A percentile compares a stretch with the other conserved stretches of the same genome.
Conservation (phyloP, 2,797 vertebrate species). For the Enteromius argenteus region DNA sequence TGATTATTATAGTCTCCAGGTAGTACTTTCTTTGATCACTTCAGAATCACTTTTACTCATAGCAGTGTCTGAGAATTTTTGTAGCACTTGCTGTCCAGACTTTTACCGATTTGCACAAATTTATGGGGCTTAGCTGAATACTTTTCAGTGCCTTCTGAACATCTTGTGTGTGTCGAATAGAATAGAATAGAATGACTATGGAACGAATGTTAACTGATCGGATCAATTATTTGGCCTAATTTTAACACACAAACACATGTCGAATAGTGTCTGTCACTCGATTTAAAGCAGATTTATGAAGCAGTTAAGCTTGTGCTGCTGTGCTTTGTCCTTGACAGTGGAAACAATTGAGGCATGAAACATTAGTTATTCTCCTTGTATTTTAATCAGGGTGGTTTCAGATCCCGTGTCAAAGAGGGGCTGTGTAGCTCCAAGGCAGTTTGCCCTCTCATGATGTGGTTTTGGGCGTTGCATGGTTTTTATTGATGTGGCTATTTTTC, state of each 20-base stretch:
- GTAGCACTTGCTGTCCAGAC: constrained; percentile 5
- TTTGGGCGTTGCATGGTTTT: constrained; percentile 9
- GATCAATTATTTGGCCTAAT: constrained; percentile 44
- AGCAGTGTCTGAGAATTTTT: not conserved
- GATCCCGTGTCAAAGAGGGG: constrained; percentile 35
- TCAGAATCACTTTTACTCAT: not conserved
- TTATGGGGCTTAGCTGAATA: constrained; percentile 12
- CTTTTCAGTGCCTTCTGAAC: not conserved
- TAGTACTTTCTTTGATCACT: not conserved
- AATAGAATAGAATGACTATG: constrained; percentile 22
- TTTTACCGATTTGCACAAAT: not conserved
- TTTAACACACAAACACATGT: constrained; percentile 51
- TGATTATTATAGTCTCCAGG: not conserved
- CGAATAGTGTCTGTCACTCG: constrained; percentile 41
- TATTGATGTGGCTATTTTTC: not conserved
- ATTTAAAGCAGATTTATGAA: constrained; percentile 54
- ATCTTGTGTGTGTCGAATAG: not conserved
- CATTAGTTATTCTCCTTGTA: constrained; percentile 51
- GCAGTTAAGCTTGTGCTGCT: constrained; percentile 47
- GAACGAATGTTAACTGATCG: constrained; percentile 36
- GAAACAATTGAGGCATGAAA: constrained; percentile 51
- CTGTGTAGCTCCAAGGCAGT: constrained; percentile 35
- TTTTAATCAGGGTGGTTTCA: constrained; percentile 49
- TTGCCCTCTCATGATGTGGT: constrained; percentile 30
- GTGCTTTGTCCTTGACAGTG: constrained; percentile 50